phyloP scores from a whole-genome alignment of 2,888 invertebrate species.

The Dastarcus helophoroides region DNA sequence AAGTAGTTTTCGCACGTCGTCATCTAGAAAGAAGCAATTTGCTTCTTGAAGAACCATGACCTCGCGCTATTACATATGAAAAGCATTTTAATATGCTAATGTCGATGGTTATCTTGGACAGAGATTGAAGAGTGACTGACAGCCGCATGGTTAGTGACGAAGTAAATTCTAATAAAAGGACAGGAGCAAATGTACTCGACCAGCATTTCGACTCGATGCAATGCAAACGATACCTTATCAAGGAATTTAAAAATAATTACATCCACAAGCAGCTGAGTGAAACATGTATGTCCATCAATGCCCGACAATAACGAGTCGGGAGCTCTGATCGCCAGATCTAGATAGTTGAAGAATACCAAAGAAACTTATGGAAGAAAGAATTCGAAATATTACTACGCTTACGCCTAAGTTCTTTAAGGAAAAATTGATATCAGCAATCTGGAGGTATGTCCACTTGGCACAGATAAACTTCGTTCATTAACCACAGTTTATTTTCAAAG shows the following conservation, averaged over 20 bases:
- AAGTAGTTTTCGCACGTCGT: no score
- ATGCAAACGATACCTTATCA: slow-evolving; percentile 34
- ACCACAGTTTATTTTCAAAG: no score
- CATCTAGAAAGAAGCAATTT: no score
- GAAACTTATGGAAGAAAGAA: no score
- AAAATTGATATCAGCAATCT: no score
- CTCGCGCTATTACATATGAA: no score
- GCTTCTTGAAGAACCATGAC: no score
- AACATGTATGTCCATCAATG: slow-evolving; percentile 33
- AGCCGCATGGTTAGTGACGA: slow-evolving; percentile 17
- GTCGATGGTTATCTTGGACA: slow-evolving; percentile 15
- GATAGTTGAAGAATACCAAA: slow-evolving; percentile 20
- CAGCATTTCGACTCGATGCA: slow-evolving; percentile 24
- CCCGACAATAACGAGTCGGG: slow-evolving; percentile 24
- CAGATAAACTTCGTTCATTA: no score
- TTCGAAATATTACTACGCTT: no score
- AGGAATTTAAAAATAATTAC: slow-evolving; percentile 37
- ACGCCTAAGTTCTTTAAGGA: no score
- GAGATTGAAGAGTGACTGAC: slow-evolving; percentile 19
- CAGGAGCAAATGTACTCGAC: slow-evolving; percentile 17
- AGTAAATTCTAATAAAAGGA: slow-evolving; percentile 28
- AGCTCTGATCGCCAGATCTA: slow-evolving; percentile 21
- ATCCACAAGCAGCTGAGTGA: slow-evolving; percentile 26
- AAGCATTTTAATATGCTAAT: no score
- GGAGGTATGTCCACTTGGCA: no score